phyloP scores from a whole-genome alignment of 2,888 invertebrate species.

The Adelognathus sp. region DNA sequence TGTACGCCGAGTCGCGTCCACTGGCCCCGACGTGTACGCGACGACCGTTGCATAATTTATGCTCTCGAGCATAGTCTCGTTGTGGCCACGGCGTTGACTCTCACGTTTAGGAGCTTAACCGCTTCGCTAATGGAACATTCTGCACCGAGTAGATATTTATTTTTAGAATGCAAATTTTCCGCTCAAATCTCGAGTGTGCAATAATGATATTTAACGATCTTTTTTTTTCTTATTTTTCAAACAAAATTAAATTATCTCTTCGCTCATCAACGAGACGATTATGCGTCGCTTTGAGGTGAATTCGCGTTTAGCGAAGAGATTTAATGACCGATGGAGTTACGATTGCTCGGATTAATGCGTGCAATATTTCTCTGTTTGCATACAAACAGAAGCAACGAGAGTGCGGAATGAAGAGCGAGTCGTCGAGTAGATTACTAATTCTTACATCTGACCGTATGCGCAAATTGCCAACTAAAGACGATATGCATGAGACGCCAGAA shows the following conservation, averaged over 20 bases:
- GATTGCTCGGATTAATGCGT: constrained; percentile 14
- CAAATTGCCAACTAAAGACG: constrained; percentile 19
- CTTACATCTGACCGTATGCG: constrained; percentile 43
- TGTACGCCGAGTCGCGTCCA: constrained; percentile 46
- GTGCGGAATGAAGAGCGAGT: constrained; percentile 3
- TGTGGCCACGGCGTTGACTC: constrained; percentile 24
- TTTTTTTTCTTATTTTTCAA: neutral
- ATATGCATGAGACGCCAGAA: neutral
- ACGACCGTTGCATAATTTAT: constrained; percentile 63
- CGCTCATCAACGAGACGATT: neutral
- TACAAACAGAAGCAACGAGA: neutral
- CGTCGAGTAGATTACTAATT: constrained; percentile 49
- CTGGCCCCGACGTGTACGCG: constrained; percentile 53
- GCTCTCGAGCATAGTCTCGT: constrained; percentile 34
- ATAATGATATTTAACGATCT: constrained; percentile 18
- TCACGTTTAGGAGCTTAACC: constrained; percentile 32
- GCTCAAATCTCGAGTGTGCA: neutral
- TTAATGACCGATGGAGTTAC: neutral
- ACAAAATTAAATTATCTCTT: neutral
- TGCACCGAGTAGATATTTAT: neutral
- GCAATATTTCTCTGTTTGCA: neutral
- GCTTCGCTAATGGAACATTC: constrained; percentile 21
- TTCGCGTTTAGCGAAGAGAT: neutral
- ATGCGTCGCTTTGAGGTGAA: neutral
- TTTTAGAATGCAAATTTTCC: neutral